Conservation (phyloP, 2,113 vertebrate species). For the Pelobates fuscus region DNA sequence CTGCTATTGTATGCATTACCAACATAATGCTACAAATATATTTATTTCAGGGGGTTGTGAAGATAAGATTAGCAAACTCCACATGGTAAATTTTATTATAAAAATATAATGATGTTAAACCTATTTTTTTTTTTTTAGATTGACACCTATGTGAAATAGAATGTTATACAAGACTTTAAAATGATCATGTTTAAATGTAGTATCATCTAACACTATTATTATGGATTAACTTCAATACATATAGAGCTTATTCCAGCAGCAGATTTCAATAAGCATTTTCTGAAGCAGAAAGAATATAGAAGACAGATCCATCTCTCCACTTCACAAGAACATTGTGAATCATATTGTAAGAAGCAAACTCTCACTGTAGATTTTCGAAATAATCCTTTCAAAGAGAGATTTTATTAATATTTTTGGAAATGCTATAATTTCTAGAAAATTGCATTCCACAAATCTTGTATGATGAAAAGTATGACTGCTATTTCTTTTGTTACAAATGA, state of each 20-base stretch:
- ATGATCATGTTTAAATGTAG: neutral
- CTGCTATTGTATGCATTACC: neutral
- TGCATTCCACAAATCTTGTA: slow-evolving; percentile 5
- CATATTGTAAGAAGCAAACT: too few relatives aligned
- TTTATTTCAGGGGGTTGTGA: neutral
- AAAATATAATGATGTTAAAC: too few relatives aligned
- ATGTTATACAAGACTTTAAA: neutral
- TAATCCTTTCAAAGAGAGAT: neutral
- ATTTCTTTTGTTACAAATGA: neutral
- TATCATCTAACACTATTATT: neutral
- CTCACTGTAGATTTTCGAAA: neutral
- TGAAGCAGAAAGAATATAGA: neutral
- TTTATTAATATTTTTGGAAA: slow-evolving; percentile 7
- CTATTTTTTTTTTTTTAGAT: neutral
- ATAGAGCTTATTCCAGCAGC: neutral
- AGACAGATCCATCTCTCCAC: too few relatives aligned
- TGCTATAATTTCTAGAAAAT: slow-evolving; percentile 1
- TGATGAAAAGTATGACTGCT: slow-evolving; percentile 19
- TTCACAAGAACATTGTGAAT: too few relatives aligned
- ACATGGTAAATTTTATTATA: too few relatives aligned
- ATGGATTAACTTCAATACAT: neutral
- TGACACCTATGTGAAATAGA: neutral
- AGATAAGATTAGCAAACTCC: too few relatives aligned
- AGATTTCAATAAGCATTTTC: neutral
- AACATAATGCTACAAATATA: neutral